These are phyloP conservation scores for Lytechinus variegatus DNA, from an alignment of 35 echinoderm and acorn worm genomes.

Conservation along the genomic window DNA sequence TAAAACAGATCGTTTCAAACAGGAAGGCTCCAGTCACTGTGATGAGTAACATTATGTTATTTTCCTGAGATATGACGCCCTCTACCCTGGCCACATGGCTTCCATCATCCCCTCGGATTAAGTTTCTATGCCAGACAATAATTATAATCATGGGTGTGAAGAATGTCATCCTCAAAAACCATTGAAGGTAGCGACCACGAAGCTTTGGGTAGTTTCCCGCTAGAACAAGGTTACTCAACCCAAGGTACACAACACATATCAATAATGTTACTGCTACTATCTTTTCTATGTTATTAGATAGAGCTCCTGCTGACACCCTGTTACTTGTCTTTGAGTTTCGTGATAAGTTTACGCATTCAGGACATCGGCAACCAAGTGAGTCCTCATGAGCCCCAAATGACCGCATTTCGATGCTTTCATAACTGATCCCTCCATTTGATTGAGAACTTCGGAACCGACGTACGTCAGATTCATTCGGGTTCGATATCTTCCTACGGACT, in stretches of 20 bases:
- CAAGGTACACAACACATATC: neutral
- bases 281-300: neutral
- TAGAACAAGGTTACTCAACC: neutral
- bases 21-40: neutral
- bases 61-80: neutral
- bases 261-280: neutral
- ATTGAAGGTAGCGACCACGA: neutral
- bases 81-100: neutral
- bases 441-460: neutral
- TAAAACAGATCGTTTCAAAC: neutral
- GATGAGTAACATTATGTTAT: slow-evolving; percentile 4
- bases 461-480: neutral
- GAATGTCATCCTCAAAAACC: neutral
- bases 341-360: neutral
- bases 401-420: neutral
- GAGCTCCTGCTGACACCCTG: neutral
- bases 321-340: neutral
- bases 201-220: neutral
- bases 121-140: neutral
- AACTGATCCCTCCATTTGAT: neutral
- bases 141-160: neutral
- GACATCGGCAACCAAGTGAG: neutral
- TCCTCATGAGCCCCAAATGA: neutral
- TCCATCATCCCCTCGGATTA: neutral
- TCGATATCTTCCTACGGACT: neutral